phyloP scores from a whole-genome alignment of 2,797 vertebrate species.

The Anguilla marmorata region DNA sequence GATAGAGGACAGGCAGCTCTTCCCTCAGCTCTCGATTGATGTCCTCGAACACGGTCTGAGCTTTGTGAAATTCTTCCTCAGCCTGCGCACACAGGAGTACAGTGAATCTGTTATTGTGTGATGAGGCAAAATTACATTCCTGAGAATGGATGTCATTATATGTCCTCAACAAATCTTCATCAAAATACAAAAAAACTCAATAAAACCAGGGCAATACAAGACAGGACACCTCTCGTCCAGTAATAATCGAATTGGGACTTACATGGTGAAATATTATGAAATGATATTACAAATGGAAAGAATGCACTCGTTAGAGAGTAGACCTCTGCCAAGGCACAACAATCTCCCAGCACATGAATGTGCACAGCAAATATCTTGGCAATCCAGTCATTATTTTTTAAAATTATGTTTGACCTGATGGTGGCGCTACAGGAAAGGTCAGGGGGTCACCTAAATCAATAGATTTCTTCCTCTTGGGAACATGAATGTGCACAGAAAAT shows the following conservation, averaged over 20 bases:
- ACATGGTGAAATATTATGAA: not conserved
- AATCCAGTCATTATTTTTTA: not conserved
- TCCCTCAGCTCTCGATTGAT: conserved; percentile 86
- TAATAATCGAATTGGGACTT: no score
- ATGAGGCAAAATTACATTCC: not conserved
- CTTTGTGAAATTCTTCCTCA: conserved; percentile 81
- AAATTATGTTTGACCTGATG: not conserved
- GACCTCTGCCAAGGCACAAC: no score
- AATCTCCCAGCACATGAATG: not conserved
- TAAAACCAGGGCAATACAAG: not conserved
- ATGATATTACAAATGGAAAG: not conserved
- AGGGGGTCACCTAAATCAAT: not conserved
- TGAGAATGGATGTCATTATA: not conserved
- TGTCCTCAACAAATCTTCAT: not conserved
- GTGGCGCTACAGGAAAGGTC: not conserved
- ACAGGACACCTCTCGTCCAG: not conserved
- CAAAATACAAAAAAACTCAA: not conserved
- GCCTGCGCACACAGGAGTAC: conserved; percentile 68
- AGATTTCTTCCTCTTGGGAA: not conserved
- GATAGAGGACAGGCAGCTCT: conserved; percentile 82
- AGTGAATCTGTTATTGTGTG: not conserved
- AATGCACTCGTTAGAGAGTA: no score
- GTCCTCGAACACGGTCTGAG: conserved; percentile 83
- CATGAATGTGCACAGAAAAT: no score
- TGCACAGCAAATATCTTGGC: not conserved